Percentiles rank a stretch among this genome's conserved stretches.
Conservation (phyloP, 2,113 vertebrate species). For the Columba janthina region DNA sequence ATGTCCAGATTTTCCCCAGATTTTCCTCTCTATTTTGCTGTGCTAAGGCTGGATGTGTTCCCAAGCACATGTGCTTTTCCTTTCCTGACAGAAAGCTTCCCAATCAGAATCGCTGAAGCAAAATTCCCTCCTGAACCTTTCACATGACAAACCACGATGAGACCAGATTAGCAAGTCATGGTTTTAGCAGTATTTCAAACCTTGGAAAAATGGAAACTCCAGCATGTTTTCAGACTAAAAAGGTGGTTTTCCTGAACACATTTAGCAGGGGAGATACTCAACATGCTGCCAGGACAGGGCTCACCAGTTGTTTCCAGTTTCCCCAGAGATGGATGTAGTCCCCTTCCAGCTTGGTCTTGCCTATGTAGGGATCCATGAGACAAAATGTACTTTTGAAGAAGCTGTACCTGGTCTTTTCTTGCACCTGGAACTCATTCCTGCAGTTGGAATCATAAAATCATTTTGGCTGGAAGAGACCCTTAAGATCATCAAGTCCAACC, state of each 20-base stretch:
- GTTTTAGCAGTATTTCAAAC: not conserved
- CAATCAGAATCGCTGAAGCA: not conserved
- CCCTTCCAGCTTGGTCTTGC: not conserved
- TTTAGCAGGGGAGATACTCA: not conserved
- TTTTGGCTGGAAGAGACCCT: too few relatives aligned
- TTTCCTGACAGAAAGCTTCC: not conserved
- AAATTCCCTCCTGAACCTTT: not conserved
- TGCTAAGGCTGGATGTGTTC: not conserved
- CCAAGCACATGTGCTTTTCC: not conserved
- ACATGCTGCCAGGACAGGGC: not conserved
- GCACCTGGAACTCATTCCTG: not conserved
- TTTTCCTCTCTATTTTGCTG: not conserved
- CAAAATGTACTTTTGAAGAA: not conserved
- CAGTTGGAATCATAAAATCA: too few relatives aligned
- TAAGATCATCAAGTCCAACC: too few relatives aligned
- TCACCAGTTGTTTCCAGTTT: not conserved
- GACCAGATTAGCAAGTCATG: not conserved
- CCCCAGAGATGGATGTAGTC: not conserved
- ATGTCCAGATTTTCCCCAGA: accelerated
- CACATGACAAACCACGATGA: accelerated
- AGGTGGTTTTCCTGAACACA: not conserved
- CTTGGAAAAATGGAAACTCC: not conserved
- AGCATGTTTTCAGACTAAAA: not conserved
- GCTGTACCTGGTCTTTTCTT: not conserved
- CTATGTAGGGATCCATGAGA: accelerated